phyloP scores from a whole-genome alignment of 2,113 vertebrate species.

The Recurvirostra avosetta region DNA sequence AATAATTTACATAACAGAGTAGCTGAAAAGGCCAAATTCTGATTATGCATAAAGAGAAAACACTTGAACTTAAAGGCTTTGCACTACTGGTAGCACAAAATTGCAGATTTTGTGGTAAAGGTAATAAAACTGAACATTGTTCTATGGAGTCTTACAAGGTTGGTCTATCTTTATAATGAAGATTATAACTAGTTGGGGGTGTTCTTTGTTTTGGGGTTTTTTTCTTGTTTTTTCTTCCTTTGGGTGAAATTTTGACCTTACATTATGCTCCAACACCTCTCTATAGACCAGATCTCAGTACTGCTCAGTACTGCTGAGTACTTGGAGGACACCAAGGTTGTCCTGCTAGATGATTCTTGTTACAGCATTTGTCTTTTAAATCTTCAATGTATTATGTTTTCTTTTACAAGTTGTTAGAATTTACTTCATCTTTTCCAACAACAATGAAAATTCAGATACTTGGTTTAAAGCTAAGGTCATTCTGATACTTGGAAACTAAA shows the following conservation, averaged over 20 bases:
- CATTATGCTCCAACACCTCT: neutral
- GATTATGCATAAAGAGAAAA: neutral
- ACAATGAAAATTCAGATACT: neutral
- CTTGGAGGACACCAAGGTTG: neutral
- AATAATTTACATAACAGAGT: neutral
- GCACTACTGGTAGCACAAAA: neutral
- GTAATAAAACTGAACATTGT: neutral
- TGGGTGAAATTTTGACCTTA: neutral
- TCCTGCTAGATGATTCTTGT: neutral
- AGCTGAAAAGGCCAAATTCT: neutral
- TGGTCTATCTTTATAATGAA: neutral
- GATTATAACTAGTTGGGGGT: neutral
- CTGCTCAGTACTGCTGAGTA: neutral
- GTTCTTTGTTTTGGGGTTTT: accelerated
- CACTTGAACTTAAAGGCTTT: neutral
- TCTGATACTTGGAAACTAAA: neutral
- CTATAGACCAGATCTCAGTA: neutral
- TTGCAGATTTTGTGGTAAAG: neutral
- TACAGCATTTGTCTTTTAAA: neutral
- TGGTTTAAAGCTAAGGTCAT: neutral
- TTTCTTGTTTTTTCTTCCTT: neutral
- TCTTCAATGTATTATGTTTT: neutral
- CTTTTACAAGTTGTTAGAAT: neutral
- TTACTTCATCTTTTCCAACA: neutral
- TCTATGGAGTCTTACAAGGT: neutral